These are phyloP conservation scores for Crepidodera aurea DNA, from an alignment of 2,888 invertebrate genomes.

Conservation along the genomic window DNA sequence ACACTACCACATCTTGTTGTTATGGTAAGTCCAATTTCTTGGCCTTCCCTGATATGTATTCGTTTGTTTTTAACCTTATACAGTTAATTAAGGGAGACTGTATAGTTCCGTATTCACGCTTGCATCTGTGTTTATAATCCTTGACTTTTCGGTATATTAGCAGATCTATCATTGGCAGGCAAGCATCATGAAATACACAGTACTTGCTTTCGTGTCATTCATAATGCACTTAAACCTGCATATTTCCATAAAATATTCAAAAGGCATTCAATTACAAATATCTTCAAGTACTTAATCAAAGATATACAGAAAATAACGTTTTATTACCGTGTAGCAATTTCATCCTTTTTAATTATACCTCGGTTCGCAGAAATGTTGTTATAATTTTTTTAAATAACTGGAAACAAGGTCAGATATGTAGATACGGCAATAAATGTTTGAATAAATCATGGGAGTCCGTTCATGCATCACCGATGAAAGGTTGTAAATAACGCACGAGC, in stretches of 20 bases:
- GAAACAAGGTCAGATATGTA: conserved; percentile 35
- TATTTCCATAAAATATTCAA: conserved; percentile 20
- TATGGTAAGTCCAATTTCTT: too few relatives aligned
- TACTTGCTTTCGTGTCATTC: conserved; percentile 1
- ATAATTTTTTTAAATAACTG: conserved; percentile 38
- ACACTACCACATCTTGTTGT: too few relatives aligned
- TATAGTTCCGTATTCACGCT: too few relatives aligned
- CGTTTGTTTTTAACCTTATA: too few relatives aligned
- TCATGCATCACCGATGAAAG: conserved; percentile 35
- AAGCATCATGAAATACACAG: neutral
- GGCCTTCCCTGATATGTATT: too few relatives aligned
- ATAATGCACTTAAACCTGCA: conserved; percentile 7
- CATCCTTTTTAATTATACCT: conserved; percentile 35
- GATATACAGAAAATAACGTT: conserved; percentile 17
- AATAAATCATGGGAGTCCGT: conserved; percentile 30
- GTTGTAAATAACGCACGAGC: conserved; percentile 31
- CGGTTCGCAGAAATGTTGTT: conserved; percentile 37
- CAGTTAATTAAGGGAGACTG: too few relatives aligned
- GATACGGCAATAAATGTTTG: conserved; percentile 29
- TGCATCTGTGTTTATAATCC: neutral
- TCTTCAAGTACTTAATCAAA: conserved; percentile 21
- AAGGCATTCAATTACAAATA: conserved; percentile 19
- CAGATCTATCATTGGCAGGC: neutral
- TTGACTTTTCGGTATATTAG: neutral
- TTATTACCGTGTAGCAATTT: conserved; percentile 30